These are phyloP conservation scores for Sterna hirundo DNA, from an alignment of 2,113 vertebrate genomes.

Conservation along the genomic window DNA sequence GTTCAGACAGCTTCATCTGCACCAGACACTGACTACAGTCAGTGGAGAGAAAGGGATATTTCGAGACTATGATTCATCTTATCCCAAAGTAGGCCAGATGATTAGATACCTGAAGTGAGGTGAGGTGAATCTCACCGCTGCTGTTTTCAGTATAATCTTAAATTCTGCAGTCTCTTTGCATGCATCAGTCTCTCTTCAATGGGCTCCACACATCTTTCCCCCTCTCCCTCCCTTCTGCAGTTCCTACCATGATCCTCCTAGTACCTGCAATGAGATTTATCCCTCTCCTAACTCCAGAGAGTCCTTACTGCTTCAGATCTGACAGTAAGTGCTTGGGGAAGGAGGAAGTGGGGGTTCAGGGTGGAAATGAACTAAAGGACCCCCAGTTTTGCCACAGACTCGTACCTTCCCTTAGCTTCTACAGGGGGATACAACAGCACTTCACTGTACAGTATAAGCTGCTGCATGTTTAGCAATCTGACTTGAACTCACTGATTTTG, in stretches of 20 bases:
- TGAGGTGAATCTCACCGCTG: background rate
- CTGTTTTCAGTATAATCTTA: background rate
- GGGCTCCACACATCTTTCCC: background rate
- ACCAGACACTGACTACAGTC: background rate
- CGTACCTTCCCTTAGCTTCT: background rate
- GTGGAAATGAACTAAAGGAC: background rate
- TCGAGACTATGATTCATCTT: background rate
- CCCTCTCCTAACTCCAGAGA: background rate
- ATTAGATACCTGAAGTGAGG: background rate
- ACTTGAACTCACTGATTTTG: background rate
- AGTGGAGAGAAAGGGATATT: background rate
- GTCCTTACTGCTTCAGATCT: background rate
- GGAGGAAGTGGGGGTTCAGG: background rate
- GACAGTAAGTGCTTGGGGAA: background rate
- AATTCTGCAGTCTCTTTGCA: background rate
- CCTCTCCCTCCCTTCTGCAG: background rate
- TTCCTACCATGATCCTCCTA: background rate
- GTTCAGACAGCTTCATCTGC: conserved; percentile 32
- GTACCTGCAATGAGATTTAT: background rate
- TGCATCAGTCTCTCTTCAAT: background rate
- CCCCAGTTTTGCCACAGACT: background rate
- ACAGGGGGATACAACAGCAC: background rate
- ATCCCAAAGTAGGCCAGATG: background rate
- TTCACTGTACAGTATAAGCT: background rate
- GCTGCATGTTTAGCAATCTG: background rate